Percentiles rank a stretch among this genome's conserved stretches.
These are phyloP conservation scores for Antheraea yamamai DNA, from an alignment of 2,888 invertebrate species.

Conservation along the genomic window DNA sequence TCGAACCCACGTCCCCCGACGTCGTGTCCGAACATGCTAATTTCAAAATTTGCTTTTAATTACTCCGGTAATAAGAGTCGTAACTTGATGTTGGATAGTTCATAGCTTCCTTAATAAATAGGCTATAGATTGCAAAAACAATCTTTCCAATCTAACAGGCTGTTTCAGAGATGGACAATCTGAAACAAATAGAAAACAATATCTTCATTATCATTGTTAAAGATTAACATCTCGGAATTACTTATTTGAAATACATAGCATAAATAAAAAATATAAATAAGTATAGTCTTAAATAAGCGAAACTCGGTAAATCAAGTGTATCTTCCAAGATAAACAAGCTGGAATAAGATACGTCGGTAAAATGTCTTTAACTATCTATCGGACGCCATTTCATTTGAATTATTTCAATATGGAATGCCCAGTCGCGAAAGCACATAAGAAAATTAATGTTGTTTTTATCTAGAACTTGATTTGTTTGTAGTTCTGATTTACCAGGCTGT, in stretches of 20 bases:
- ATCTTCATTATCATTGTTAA: too few species aligned
- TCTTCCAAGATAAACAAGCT: constrained; percentile 13
- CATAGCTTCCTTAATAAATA: too few species aligned
- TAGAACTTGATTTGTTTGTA: neutral
- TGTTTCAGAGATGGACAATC: too few species aligned
- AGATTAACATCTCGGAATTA: neutral
- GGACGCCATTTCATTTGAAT: neutral
- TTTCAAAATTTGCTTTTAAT: too few species aligned
- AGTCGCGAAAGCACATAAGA: neutral
- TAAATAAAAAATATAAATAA: neutral
- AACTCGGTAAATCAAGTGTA: constrained; percentile 10
- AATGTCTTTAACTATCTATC: neutral
- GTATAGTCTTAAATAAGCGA: neutral
- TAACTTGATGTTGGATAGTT: too few species aligned
- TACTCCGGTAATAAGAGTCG: too few species aligned
- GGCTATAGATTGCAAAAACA: too few species aligned
- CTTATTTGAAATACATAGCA: neutral
- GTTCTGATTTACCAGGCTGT: neutral
- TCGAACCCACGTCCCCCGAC: too few species aligned
- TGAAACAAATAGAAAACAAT: too few species aligned
- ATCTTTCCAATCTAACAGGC: too few species aligned
- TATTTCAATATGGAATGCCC: neutral
- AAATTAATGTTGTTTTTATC: neutral
- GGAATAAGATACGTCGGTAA: neutral
- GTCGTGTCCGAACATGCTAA: too few species aligned